These are phyloP conservation scores for Alloplasta piceator DNA, from an alignment of 2,888 invertebrate species.

Conservation along the genomic window DNA sequence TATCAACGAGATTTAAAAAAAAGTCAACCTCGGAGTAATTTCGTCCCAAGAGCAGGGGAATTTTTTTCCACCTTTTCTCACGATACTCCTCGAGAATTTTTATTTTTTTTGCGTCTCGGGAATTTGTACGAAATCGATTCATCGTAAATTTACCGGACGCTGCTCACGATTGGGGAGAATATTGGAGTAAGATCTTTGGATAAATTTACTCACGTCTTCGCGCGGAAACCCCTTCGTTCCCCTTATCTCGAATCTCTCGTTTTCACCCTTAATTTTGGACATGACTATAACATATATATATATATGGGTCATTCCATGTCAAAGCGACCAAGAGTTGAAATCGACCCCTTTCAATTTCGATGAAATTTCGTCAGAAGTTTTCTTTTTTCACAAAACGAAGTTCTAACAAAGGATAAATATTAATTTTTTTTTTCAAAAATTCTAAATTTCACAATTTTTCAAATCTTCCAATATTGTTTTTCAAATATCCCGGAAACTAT, in stretches of 20 bases:
- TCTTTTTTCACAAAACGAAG: too few species aligned
- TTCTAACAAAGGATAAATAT: too few species aligned
- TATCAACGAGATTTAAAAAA: too few species aligned
- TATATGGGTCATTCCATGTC: too few species aligned
- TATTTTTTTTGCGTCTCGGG: slow-evolving; percentile 3
- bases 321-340: too few species aligned
- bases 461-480: too few species aligned
- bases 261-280: not conserved
- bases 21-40: not conserved
- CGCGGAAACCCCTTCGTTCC: slow-evolving; percentile 21
- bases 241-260: slow-evolving; percentile 3
- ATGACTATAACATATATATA: too few species aligned
- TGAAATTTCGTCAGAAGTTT: too few species aligned
- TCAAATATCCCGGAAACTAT: too few species aligned
- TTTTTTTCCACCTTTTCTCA: not conserved
- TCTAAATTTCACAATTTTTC: too few species aligned
- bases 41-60: not conserved
- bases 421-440: too few species aligned
- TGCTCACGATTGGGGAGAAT: slow-evolving; percentile 33
- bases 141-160: slow-evolving; percentile 49
- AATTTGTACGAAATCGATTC: slow-evolving; percentile 47
- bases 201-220: slow-evolving; percentile 50
- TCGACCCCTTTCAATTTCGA: too few species aligned
- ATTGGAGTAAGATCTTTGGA: slow-evolving; percentile 54
- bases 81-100: slow-evolving; percentile 13